These are phyloP conservation scores for Cephus pulcher DNA, from an alignment of 2,888 invertebrate genomes.

Conservation along the genomic window DNA sequence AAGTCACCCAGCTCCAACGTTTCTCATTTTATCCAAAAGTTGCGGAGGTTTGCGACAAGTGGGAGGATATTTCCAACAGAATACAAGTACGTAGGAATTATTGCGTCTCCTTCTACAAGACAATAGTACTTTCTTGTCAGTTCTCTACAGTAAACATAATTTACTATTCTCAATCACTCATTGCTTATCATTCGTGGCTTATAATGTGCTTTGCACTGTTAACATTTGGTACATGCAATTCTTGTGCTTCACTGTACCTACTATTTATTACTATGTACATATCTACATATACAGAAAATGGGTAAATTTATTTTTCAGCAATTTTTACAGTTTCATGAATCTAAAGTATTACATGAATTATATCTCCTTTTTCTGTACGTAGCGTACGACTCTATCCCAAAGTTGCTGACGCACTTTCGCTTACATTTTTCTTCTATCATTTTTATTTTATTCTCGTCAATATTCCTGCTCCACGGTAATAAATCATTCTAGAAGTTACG, in stretches of 20 bases:
- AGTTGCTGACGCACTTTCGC: neutral
- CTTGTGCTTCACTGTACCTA: constrained; percentile 48
- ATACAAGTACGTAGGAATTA: constrained; percentile 52
- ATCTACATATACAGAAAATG: neutral
- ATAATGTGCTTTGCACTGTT: constrained; percentile 49
- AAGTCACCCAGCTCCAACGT: constrained; percentile 59
- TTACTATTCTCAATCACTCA: constrained; percentile 31
- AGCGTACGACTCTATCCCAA: neutral
- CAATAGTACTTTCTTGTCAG: constrained; percentile 16
- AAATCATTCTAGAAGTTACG: neutral
- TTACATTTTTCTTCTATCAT: neutral
- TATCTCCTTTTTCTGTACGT: neutral
- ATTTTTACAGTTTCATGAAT: neutral
- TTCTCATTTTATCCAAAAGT: constrained; percentile 61
- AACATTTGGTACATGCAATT: constrained; percentile 51
- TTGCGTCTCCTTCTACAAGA: neutral
- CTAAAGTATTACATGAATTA: neutral
- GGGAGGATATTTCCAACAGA: constrained; percentile 58
- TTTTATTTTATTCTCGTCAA: neutral
- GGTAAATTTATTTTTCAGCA: neutral
- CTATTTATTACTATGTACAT: neutral
- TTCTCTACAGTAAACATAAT: neutral
- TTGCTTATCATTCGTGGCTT: constrained; percentile 57
- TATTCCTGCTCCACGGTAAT: neutral
- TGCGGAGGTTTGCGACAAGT: constrained; percentile 59